Base-by-base conservation (phyloP, 2,797 vertebrate species). In the Diglossa cyanea region DNA sequence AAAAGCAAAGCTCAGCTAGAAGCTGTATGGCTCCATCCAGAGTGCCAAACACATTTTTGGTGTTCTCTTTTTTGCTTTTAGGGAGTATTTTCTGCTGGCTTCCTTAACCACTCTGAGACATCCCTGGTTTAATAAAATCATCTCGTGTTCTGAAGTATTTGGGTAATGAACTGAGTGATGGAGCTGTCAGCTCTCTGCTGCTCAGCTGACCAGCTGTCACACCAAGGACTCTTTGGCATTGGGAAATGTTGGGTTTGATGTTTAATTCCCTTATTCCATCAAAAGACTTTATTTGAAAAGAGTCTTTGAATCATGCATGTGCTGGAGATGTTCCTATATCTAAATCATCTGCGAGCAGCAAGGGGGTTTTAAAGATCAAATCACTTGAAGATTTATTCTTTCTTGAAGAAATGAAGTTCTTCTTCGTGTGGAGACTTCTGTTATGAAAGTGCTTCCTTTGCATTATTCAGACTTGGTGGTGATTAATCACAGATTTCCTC, bases 241-340 rank as follows among this genome's bases (percentile, higher is more conserved):
- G 62, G 70, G n/a, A 86, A 66, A 45, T 5, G 9, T 33, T 63
- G 51, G 62, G 24, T 94, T 95, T 95, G 90, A 93, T 92, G 77
- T 89, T 92, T 86, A 53, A 93, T 94, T 92, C 80, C 65, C 67
- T 86, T 44, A 54, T 58, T 95, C 81, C 80, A 91, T 82, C 90
- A 80, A 92, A 92, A 87, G 63, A 14, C 17, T 91, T 74, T 7
- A 26, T 92, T 77, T 89, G 39, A 88, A 75, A 88, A 50, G 50
- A 58, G 14, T 15, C 30, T 65, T 65, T 86, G 58, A 95, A 85
- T 90, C 88, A 86, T 85, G 53, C 61, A 85, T 62, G 71, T 72
- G 63, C 76, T 85, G 51, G 65, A 85, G 84, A 39, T 42, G n/a
- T 40, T 83, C 71, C 73, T 44, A 7, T 54, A 61, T 50, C 75